phyloP scores from a whole-genome alignment of 2,113 vertebrate genomes.

The Chamaea fasciata region DNA sequence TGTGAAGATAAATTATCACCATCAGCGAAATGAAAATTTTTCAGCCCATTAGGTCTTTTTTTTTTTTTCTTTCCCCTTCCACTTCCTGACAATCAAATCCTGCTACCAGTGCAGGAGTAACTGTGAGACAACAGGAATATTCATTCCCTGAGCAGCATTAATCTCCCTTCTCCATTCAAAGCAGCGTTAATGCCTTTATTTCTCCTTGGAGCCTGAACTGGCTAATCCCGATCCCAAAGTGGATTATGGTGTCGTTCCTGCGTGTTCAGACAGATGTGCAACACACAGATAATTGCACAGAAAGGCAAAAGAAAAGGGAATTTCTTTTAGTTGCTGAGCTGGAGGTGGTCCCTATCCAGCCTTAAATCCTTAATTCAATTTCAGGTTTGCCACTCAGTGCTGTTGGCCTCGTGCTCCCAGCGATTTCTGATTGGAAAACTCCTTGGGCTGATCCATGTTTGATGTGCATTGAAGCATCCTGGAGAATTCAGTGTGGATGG shows the following conservation, averaged over 20 bases:
- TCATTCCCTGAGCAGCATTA: neutral
- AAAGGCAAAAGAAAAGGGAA: neutral
- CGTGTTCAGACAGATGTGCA: neutral
- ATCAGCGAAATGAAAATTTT: neutral
- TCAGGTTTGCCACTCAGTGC: neutral
- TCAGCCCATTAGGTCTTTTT: neutral
- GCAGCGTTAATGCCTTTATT: neutral
- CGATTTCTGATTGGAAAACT: slow-evolving; percentile 32
- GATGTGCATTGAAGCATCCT: slow-evolving; percentile 62
- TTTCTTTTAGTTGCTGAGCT: neutral
- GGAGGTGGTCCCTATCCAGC: neutral
- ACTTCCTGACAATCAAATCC: neutral
- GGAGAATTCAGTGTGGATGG: slow-evolving; percentile 67
- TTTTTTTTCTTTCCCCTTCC: accelerated
- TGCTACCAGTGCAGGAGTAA: neutral
- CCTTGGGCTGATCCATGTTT: slow-evolving; percentile 64
- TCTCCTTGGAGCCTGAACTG: neutral
- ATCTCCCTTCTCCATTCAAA: neutral
- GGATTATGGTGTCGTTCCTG: neutral
- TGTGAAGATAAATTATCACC: neutral
- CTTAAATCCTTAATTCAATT: slow-evolving; percentile 10
- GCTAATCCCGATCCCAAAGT: neutral
- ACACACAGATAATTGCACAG: neutral
- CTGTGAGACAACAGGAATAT: neutral
- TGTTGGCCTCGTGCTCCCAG: neutral